Conservation (phyloP, 2,113 vertebrate genomes). For the Uria lomvia region DNA sequence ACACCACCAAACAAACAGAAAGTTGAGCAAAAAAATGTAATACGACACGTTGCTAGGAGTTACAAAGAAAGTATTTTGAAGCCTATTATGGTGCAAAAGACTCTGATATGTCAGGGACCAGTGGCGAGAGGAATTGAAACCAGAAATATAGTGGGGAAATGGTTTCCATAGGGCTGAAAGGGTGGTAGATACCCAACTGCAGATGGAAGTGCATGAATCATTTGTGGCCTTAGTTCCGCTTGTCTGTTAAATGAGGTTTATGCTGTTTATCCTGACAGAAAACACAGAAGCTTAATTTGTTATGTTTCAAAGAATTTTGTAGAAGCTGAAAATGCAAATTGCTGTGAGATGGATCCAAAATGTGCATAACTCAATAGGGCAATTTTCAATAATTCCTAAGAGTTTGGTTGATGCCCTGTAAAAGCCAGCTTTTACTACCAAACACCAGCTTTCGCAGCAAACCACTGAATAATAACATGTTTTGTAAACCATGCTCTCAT, state of each 20-base stretch:
- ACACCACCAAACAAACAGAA: too few relatives aligned
- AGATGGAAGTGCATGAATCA: conserved; percentile 5
- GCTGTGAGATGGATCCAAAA: conserved; percentile 38
- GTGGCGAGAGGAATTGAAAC: background rate
- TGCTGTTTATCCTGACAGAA: conserved; percentile 47
- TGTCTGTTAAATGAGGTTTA: conserved; percentile 48
- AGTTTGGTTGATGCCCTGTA: background rate
- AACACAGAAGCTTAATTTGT: conserved; percentile 53
- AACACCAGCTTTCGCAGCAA: background rate
- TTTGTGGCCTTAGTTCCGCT: conserved; percentile 30
- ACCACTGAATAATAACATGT: background rate
- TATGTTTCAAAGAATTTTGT: conserved; percentile 57
- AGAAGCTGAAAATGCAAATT: conserved; percentile 52
- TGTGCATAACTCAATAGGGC: conserved; percentile 15
- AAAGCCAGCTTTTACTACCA: background rate
- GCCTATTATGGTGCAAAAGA: background rate
- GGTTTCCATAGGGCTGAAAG: background rate
- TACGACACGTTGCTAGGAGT: background rate
- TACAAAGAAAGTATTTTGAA: background rate
- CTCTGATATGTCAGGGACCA: background rate
- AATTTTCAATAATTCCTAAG: conserved; percentile 40
- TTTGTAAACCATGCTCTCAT: background rate
- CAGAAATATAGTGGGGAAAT: background rate
- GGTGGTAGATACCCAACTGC: background rate
- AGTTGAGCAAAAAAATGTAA: background rate